Percentiles rank a stretch among this genome's conserved stretches.
phyloP scores from a whole-genome alignment of 2,888 invertebrate genomes.

The Leucophenga maculata region DNA sequence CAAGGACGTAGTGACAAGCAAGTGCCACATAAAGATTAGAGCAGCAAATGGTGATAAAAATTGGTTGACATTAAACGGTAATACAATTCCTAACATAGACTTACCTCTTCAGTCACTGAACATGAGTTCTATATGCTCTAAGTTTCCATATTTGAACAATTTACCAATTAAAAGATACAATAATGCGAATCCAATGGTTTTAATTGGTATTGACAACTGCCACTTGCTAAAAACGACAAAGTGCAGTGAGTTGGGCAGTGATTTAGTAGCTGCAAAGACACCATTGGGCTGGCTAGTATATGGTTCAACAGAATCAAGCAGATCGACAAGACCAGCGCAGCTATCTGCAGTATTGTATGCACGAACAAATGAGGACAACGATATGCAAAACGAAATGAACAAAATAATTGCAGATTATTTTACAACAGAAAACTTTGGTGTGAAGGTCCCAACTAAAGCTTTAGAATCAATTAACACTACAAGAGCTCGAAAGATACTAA shows the following conservation, averaged over 20 bases:
- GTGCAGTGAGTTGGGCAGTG: not conserved
- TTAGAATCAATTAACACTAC: not conserved
- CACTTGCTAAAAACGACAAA: not conserved
- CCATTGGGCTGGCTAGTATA: not conserved
- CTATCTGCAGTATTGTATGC: not conserved
- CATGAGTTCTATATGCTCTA: no score
- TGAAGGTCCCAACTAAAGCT: not conserved
- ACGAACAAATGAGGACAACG: not conserved
- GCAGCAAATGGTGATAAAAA: no score
- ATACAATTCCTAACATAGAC: constrained; percentile 7
- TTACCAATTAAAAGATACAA: not conserved
- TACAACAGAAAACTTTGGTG: not conserved
- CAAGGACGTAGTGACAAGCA: not conserved
- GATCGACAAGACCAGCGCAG: not conserved
- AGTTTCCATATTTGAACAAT: no score
- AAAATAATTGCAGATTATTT: constrained; percentile 9
- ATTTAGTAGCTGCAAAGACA: not conserved
- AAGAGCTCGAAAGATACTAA: not conserved
- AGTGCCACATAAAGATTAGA: no score
- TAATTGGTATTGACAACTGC: constrained; percentile 7
- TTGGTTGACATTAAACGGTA: not conserved
- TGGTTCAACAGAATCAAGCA: not conserved
- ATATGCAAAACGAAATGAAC: not conserved
- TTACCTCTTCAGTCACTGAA: not conserved
- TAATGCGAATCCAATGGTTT: constrained; percentile 11